Evolutionary conservation across 2,797 vertebrate genomes (phyloP), one percentile per base, ranked within the genome.

Genomic region (Notolepis coatsorum): DNA sequence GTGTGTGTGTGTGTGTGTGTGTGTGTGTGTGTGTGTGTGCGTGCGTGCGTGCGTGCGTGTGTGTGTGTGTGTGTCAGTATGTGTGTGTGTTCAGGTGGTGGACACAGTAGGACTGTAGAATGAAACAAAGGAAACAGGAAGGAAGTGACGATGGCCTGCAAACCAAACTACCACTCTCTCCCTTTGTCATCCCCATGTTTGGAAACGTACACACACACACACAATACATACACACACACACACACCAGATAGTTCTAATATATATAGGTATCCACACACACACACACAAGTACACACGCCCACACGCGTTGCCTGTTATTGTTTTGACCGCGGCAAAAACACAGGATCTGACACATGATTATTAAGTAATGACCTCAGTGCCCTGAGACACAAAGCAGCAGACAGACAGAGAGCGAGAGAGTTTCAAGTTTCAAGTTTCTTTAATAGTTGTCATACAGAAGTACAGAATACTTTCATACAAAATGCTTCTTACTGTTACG

Each of bases 51-150:
- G 39, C 48, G 58, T 64, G 37, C 59, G 51, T 38, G 38, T 28
- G 35, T 59, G 45, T 47, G 13, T 23, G n/a, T 61, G 49, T 17
- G 53, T 82, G 54, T 80, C 72, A 73, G 30, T 71, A 45, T 6
- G 2, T 46, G 52, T 57, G 59, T 54, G 49, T 75, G 68, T 87
- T 67, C 72, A 87, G 84, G 76, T 86, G 79, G 81, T 77, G 81
- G 80, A 84, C 79, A 65, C 77, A 81, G 73, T 80, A 75, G 73
- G 75, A 71, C 65, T 49, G 18, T 77, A 84, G 85, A 91, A 88
- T 85, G 80, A 88, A 93, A 88, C 73, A 80, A 91, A 92, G 88
- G 89, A 87, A 92, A 92, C 80, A 76, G 91, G 91, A 93, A 91
- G 90, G 91, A 91, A 89, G 79, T 92, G 88, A 90, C 81, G 72